Evolutionary conservation across 2,797 vertebrate genomes (phyloP).

Genomic region (Chaenodraco wilsoni): DNA sequence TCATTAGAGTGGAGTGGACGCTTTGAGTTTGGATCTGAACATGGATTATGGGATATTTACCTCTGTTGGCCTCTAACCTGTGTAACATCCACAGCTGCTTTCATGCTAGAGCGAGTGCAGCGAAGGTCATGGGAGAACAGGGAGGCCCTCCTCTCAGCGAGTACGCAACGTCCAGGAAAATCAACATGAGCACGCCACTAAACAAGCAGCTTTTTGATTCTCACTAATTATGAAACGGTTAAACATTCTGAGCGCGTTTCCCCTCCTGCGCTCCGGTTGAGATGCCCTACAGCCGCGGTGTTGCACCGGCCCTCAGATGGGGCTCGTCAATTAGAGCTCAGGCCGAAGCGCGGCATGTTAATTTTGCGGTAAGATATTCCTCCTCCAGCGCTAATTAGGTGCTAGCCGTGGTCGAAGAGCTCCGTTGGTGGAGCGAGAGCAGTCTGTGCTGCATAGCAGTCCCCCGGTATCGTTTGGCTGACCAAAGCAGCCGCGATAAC

Average conservation of each 20-base stretch:
- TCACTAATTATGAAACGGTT: constrained; percentile 78
- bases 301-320: constrained; percentile 72
- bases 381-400: constrained; percentile 89
- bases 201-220: constrained; percentile 77
- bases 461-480: constrained; percentile 85
- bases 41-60: constrained; percentile 73
- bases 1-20: constrained; percentile 52
- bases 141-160: constrained; percentile 37
- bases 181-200: constrained; percentile 56
- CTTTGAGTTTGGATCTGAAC: constrained; percentile 61
- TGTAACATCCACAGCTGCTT: constrained; percentile 44
- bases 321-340: constrained; percentile 82
- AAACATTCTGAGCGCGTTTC: constrained; percentile 77
- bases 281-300: constrained; percentile 58
- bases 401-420: constrained; percentile 75
- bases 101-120: constrained; percentile 41
- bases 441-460: constrained; percentile 78
- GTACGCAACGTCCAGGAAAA: constrained; percentile 54
- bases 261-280: constrained; percentile 52
- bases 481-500: constrained; percentile 85
- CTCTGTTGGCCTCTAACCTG: constrained; percentile 58
- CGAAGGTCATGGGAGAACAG: constrained; percentile 69
- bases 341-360: constrained; percentile 81
- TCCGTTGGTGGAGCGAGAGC: constrained; percentile 71
- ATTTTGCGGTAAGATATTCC: constrained; percentile 84